Evolutionary conservation across 2,797 vertebrate genomes (phyloP), one percentile per base, ranked within the genome.

Genomic region (Enteromius anoplus): DNA sequence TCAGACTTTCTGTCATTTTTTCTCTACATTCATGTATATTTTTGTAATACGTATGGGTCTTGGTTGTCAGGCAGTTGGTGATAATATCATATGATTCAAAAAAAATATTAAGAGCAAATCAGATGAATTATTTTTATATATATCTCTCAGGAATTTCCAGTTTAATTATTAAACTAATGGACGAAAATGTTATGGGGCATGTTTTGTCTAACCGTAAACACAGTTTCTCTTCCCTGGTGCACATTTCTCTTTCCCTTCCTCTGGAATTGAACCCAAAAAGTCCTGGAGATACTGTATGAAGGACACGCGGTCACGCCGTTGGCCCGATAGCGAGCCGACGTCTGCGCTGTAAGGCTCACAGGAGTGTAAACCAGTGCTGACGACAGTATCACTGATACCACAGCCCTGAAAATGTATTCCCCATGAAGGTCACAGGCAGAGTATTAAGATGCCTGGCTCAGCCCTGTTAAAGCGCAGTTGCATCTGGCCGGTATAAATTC

Each of bases 361-460:
- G 69, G n/a, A 78, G 69, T 81, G 75, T 71, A 70, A 87, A 64
- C 72, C 51, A 34, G 73, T 76, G 71, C 83, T 65, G 81, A 85
- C 82, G 53, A 80, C 81, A 51, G 71, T 83, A 83, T 83, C 78
- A 45, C 19, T 55, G 79, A 79, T 66, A 72, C 62, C 72, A 77
- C 77, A 64, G 47, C 78, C 68, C 55, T 81, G 6, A 81, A 78
- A 85, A 69, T 55, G 71, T 88, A 86, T 89, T 88, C 92, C 87
- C 90, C 87, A 82, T 78, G 78, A 82, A 91, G 91, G 92, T 93
- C 93, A 92, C 58, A 89, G 89, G 85, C 89, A 86, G 87, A 88
- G 88, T 88, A 88, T 90, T 87, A 90, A 90, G 85, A 89, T 88
- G 88, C 85, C 81, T 77, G 84, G 86, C 85, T 86, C 76, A 65